Percentiles rank a stretch among this genome's conserved stretches.
These are phyloP conservation scores for Sylvicola fuscatus DNA, from an alignment of 2,888 invertebrate species.

Conservation along the genomic window DNA sequence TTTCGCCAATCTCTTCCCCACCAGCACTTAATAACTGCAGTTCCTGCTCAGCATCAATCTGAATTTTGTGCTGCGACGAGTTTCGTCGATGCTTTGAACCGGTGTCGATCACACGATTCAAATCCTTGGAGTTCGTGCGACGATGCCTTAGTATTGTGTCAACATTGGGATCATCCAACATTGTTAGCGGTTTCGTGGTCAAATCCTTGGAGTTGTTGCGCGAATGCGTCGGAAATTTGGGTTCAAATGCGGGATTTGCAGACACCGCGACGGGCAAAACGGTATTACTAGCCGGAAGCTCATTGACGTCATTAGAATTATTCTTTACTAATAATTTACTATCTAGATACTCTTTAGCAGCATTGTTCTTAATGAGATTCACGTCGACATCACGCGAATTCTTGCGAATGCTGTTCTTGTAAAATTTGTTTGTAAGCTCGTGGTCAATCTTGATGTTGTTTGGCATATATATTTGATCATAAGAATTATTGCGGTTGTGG, in stretches of 20 bases:
- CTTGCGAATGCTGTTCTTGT: slow-evolving; percentile 6
- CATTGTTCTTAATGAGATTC: slow-evolving; percentile 20
- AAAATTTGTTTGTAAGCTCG: slow-evolving; percentile 19
- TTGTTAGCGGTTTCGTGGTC: slow-evolving; percentile 3
- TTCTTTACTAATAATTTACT: slow-evolving; percentile 5
- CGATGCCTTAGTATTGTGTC: slow-evolving; percentile 30
- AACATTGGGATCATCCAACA: slow-evolving; percentile 7
- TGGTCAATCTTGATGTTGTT: slow-evolving; percentile 25
- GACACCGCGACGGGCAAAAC: background rate
- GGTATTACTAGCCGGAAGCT: background rate
- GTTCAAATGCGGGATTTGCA: background rate
- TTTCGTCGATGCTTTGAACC: slow-evolving; percentile 15
- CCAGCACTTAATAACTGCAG: too few relatives aligned
- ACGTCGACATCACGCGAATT: slow-evolving; percentile 10
- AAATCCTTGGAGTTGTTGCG: slow-evolving; percentile 29
- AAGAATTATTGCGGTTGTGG: slow-evolving; percentile 25
- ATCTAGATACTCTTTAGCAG: slow-evolving; percentile 5
- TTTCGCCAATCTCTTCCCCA: too few relatives aligned
- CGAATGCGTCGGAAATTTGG: slow-evolving; percentile 23
- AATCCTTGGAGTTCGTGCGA: slow-evolving; percentile 36
- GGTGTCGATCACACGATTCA: slow-evolving; percentile 12
- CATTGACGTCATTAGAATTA: slow-evolving; percentile 1
- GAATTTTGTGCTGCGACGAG: slow-evolving; percentile 21
- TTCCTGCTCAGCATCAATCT: slow-evolving; percentile 20
- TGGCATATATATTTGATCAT: slow-evolving; percentile 26